Conservation (phyloP, 2,113 vertebrate genomes). For the Podocnemis expansa region DNA sequence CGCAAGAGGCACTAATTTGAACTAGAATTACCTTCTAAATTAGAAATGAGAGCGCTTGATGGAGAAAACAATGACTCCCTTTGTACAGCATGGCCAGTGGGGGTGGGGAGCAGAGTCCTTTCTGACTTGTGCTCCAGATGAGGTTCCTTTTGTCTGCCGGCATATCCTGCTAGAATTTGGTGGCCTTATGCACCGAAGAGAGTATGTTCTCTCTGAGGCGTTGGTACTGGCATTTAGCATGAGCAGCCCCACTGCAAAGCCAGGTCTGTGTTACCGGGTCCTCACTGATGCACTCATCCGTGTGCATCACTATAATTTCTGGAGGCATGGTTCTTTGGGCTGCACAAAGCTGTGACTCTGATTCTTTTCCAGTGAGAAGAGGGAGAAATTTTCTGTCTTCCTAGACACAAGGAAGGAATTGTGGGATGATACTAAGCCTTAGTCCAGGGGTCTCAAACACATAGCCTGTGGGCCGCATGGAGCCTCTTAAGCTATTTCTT, state of each 20-base stretch:
- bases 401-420: no score
- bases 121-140: rapidly evolving
- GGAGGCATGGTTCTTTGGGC: background rate
- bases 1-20: slow-evolving; percentile 74
- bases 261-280: background rate
- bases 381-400: background rate
- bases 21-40: slow-evolving; percentile 74
- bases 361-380: background rate
- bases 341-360: background rate
- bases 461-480: no score
- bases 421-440: no score
- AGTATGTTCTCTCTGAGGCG: background rate
- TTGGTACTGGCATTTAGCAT: background rate
- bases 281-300: background rate
- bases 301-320: background rate
- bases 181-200: background rate
- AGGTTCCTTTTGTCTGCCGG: background rate
- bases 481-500: no score
- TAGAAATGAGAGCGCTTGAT: slow-evolving; percentile 66
- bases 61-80: slow-evolving; percentile 30
- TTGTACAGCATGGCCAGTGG: background rate
- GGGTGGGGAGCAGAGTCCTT: background rate
- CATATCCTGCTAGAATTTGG: background rate
- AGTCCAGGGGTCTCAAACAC: no score
- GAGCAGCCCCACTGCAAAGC: background rate